Evolutionary conservation across 1,140 invertebrate genomes (phyloP).

Genomic region (Drosophila ambigua): DNA sequence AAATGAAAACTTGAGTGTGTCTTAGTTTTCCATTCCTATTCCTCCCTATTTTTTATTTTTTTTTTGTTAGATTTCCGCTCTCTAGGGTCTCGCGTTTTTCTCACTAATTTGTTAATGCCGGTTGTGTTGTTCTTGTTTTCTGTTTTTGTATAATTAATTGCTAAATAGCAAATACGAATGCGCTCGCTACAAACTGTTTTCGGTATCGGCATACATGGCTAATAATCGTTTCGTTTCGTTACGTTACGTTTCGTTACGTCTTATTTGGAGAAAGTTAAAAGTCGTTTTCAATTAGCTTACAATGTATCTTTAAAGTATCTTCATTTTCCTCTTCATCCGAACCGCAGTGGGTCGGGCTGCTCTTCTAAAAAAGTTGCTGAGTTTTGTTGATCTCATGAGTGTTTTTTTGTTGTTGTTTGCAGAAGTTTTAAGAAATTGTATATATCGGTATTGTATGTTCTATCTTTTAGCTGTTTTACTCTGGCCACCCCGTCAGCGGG

Average conservation of each 20-base stretch:
- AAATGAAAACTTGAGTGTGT: slow-evolving; percentile 72
- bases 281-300: slow-evolving; percentile 65
- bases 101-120: slow-evolving; percentile 61
- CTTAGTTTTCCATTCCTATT: slow-evolving; percentile 17
- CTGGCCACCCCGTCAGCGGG: slow-evolving; percentile 9
- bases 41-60: slow-evolving; percentile 9
- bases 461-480: slow-evolving; percentile 17
- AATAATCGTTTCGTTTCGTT: slow-evolving; percentile 36
- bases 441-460: slow-evolving; percentile 27
- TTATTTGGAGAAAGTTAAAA: slow-evolving; percentile 77
- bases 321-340: slow-evolving; percentile 39
- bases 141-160: slow-evolving; percentile 44
- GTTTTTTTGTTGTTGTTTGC: slow-evolving; percentile 16
- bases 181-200: slow-evolving; percentile 58
- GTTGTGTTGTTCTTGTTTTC: slow-evolving; percentile 43
- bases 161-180: slow-evolving; percentile 63
- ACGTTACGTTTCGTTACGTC: slow-evolving; percentile 20
- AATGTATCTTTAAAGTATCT: slow-evolving; percentile 64
- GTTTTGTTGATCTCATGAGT: slow-evolving; percentile 51
- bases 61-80: slow-evolving; percentile 6
- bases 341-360: slow-evolving; percentile 37
- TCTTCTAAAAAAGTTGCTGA: slow-evolving; percentile 57
- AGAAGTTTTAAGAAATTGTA: slow-evolving; percentile 62
- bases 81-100: slow-evolving; percentile 33
- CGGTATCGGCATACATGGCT: slow-evolving; percentile 37